These are phyloP conservation scores for Callaeas wilsoni DNA, from an alignment of 2,113 vertebrate species.

Conservation along the genomic window DNA sequence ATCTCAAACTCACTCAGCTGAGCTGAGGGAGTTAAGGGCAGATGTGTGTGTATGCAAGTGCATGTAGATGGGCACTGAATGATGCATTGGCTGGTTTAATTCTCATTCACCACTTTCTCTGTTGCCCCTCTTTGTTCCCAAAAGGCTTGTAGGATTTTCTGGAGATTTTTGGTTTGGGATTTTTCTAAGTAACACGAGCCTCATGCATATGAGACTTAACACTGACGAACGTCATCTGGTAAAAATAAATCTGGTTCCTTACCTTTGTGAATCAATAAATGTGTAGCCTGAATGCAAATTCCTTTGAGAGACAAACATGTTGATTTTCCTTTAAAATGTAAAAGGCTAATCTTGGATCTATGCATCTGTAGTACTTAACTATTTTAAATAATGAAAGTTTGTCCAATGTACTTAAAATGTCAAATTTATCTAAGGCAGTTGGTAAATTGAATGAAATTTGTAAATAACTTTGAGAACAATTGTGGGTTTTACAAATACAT, in stretches of 20 bases:
- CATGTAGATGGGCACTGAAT: fast-evolving
- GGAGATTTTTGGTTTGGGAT: not conserved
- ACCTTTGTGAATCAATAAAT: not conserved
- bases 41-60: not conserved
- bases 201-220: not conserved
- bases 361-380: not conserved
- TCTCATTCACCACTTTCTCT: not conserved
- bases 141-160: not conserved
- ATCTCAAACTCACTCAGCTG: not conserved
- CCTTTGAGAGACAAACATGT: not conserved
- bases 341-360: not conserved
- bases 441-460: not conserved
- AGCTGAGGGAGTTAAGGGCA: not conserved
- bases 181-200: not conserved
- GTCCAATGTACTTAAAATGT: not conserved
- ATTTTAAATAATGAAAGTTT: not conserved
- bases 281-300: not conserved
- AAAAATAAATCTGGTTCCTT: not conserved
- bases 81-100: not conserved
- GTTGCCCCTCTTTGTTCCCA: not conserved
- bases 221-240: not conserved
- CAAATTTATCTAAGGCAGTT: not conserved
- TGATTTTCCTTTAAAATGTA: not conserved
- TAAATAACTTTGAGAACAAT: not conserved
- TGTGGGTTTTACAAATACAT: not conserved